Evolutionary conservation across 2,797 vertebrate genomes (phyloP).

Genomic region (Nothura maculosa): DNA sequence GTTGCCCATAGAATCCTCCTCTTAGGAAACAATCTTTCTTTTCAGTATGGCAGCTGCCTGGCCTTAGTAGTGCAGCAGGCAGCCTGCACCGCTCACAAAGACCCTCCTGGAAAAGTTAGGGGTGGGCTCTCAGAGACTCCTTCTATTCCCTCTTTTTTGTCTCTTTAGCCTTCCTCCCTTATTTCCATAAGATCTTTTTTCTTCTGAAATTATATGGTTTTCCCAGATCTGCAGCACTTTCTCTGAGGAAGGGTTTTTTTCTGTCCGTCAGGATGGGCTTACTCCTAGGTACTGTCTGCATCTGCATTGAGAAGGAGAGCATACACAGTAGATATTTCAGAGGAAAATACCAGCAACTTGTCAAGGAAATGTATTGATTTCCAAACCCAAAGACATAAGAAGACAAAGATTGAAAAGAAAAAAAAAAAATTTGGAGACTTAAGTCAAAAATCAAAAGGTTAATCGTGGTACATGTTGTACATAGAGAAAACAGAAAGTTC

Average conservation of each 20-base stretch:
- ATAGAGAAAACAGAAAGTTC: neutral
- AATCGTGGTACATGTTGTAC: neutral
- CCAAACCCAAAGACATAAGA: neutral
- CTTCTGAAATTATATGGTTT: neutral
- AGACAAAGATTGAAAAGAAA: neutral
- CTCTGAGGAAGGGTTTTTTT: neutral
- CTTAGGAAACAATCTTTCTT: no score
- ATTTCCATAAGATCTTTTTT: neutral
- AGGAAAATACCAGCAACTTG: neutral
- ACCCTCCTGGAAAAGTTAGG: neutral
- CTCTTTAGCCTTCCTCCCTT: neutral
- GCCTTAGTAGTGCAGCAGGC: neutral
- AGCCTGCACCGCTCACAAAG: neutral
- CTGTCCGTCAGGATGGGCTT: neutral
- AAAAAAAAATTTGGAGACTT: neutral
- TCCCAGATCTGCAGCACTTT: neutral
- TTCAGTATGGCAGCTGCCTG: neutral
- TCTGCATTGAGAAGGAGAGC: neutral
- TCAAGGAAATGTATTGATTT: neutral
- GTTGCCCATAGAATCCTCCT: neutral
- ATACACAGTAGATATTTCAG: neutral
- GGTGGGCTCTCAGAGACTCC: neutral
- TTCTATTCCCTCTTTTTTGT: neutral
- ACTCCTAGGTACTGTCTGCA: neutral
- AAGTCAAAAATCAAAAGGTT: neutral